A percentile compares a stretch with the other conserved stretches of the same genome.
phyloP scores from a whole-genome alignment of 2,113 vertebrate species.

The Cyrtonyx montezumae region DNA sequence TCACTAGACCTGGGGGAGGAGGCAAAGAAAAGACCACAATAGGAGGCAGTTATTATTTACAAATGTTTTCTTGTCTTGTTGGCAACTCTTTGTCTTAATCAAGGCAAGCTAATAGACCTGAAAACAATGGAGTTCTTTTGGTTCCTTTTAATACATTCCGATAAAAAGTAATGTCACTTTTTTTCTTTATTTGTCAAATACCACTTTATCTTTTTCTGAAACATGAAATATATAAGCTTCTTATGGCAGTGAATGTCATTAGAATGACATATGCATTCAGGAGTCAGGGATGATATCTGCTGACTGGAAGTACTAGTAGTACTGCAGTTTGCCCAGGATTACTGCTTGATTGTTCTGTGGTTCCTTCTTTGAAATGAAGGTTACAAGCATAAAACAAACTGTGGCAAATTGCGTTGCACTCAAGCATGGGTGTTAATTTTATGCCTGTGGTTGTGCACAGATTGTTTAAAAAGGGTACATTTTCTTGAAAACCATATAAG shows the following conservation, averaged over 20 bases:
- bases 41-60: background rate
- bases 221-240: too few species aligned
- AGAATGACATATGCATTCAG: background rate
- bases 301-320: background rate
- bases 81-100: background rate
- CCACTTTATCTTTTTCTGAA: background rate
- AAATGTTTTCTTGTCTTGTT: background rate
- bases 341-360: background rate
- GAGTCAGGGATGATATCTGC: background rate
- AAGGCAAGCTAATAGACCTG: background rate
- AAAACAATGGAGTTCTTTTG: background rate
- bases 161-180: background rate
- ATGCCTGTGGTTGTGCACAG: background rate
- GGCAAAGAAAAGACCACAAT: too few species aligned
- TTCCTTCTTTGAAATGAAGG: background rate
- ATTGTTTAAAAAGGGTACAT: background rate
- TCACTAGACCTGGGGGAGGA: background rate
- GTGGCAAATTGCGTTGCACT: background rate
- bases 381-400: background rate
- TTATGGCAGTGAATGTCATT: accelerated
- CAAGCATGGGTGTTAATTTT: background rate
- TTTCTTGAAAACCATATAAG: background rate
- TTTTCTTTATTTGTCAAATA: background rate
- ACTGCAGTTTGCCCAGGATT: background rate
- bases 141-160: background rate